These are phyloP conservation scores for Entelurus aequoreus DNA, from an alignment of 2,113 vertebrate genomes.

Conservation along the genomic window DNA sequence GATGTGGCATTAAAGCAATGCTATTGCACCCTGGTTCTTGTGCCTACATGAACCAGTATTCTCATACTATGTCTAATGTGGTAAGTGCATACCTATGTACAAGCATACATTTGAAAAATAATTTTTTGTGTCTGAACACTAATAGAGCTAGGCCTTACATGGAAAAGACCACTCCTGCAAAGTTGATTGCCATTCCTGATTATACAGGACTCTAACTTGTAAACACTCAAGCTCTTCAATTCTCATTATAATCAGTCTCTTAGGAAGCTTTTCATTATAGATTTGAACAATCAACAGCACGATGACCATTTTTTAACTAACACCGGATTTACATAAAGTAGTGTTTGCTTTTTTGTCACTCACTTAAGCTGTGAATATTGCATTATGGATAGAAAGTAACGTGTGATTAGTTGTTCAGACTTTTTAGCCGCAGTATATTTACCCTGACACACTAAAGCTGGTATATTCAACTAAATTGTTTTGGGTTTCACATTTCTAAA, in stretches of 20 bases:
- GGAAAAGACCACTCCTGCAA: conserved; percentile 16
- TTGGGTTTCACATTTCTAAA: no score
- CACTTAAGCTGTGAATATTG: conserved; percentile 11
- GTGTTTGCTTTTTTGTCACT: neutral
- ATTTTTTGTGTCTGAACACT: neutral
- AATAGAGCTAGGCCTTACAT: neutral
- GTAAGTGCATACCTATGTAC: conserved; percentile 10
- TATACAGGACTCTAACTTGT: conserved; percentile 16
- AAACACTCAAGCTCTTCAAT: no score
- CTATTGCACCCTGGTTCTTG: conserved; percentile 20
- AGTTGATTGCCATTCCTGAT: conserved; percentile 35
- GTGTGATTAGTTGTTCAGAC: neutral
- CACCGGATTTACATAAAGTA: neutral
- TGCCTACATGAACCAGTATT: conserved; percentile 26
- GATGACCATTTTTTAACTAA: conserved; percentile 1
- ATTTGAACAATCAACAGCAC: conserved; percentile 20
- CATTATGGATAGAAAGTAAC: neutral
- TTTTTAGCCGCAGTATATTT: neutral
- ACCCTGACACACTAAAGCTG: no score
- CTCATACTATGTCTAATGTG: conserved; percentile 23
- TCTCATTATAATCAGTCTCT: conserved; percentile 29
- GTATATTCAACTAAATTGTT: no score
- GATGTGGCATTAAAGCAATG: conserved; percentile 51
- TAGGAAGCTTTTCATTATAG: conserved; percentile 28
- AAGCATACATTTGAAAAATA: neutral